A percentile compares a stretch with the other conserved stretches of the same genome.
Conservation (phyloP, 2,888 invertebrate species). For the Chrysolina haemoptera region DNA sequence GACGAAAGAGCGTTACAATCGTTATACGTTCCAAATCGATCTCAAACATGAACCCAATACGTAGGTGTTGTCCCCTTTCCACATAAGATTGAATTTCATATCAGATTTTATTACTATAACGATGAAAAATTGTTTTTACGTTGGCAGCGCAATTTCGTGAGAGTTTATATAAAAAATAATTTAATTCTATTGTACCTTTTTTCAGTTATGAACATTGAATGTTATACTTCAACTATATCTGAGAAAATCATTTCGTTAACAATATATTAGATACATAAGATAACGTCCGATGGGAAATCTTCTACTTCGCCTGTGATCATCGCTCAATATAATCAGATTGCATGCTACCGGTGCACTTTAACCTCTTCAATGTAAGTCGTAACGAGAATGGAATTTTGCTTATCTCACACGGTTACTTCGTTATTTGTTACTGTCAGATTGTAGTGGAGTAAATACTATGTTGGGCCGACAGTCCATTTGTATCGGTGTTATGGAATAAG, state of each 20-base stretch:
- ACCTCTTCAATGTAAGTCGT: background rate
- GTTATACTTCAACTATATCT: no score
- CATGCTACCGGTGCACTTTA: slow-evolving; percentile 16
- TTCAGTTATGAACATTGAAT: no score
- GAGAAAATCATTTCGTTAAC: background rate
- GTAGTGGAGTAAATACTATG: background rate
- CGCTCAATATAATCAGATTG: slow-evolving; percentile 1
- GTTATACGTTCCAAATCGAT: no score
- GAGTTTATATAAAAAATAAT: no score
- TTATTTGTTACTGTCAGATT: slow-evolving; percentile 5
- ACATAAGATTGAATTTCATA: no score
- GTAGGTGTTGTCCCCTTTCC: no score
- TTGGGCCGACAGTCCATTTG: background rate
- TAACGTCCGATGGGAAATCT: slow-evolving; percentile 5
- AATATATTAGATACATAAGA: background rate
- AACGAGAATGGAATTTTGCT: slow-evolving; percentile 9
- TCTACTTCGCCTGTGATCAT: slow-evolving; percentile 16
- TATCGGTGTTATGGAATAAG: background rate
- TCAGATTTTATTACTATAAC: no score
- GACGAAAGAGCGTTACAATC: no score
- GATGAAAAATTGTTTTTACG: no score
- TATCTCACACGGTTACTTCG: background rate
- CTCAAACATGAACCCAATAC: no score
- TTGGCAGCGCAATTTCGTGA: no score
- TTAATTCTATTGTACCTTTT: no score